A percentile compares a stretch with the other conserved stretches of the same genome.
phyloP scores from a whole-genome alignment of 2,113 vertebrate genomes.

The Coreoperca whiteheadi region DNA sequence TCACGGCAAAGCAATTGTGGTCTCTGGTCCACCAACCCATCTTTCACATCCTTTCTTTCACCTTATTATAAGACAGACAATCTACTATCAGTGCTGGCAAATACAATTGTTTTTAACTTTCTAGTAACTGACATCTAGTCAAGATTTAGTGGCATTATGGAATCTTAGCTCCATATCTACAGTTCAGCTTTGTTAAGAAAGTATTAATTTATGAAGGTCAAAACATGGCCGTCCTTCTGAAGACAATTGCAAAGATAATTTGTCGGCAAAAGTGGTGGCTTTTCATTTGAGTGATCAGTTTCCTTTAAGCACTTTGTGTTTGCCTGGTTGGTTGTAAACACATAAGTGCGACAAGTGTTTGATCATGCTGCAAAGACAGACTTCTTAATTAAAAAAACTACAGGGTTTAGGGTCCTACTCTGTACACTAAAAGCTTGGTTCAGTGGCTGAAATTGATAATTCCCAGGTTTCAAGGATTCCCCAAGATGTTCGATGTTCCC shows the following conservation, averaged over 20 bases:
- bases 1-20: too few species aligned
- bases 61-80: not conserved
- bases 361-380: conserved; percentile 3
- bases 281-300: not conserved
- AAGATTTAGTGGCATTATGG: too few species aligned
- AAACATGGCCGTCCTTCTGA: not conserved
- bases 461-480: not conserved
- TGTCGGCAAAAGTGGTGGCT: not conserved
- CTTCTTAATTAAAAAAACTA: not conserved
- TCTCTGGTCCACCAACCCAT: not conserved
- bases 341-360: not conserved
- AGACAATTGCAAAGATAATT: not conserved
- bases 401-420: too few species aligned
- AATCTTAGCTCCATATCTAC: too few species aligned
- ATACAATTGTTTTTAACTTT: too few species aligned
- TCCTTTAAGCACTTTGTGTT: not conserved
- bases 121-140: too few species aligned
- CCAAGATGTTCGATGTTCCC: not conserved
- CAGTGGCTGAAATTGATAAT: not conserved
- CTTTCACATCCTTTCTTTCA: not conserved
- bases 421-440: not conserved
- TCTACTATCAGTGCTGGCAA: too few species aligned
- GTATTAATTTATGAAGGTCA: not conserved
- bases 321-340: not conserved
- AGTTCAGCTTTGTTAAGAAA: too few species aligned